phyloP scores from a whole-genome alignment of 2,797 vertebrate genomes.

The Acanthis flammea region DNA sequence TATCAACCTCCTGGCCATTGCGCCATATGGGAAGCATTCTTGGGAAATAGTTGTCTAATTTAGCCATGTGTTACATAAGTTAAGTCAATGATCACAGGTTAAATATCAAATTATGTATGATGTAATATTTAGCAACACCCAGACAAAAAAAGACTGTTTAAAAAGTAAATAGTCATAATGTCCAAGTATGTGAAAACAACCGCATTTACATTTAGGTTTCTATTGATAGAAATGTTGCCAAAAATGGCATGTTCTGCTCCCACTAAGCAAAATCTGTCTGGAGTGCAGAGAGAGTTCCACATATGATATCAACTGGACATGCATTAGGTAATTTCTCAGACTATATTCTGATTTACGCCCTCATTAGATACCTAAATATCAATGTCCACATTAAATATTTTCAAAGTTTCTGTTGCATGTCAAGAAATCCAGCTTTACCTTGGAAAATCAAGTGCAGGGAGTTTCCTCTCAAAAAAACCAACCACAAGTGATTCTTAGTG shows the following conservation, averaged over 20 bases:
- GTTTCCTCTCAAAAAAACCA: background rate
- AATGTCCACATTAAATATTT: background rate
- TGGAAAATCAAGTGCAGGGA: background rate
- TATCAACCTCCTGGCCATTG: background rate
- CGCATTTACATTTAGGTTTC: background rate
- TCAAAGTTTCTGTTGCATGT: background rate
- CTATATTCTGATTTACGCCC: background rate
- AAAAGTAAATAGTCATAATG: background rate
- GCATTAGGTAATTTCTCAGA: background rate
- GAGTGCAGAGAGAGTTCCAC: background rate
- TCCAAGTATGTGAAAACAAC: background rate
- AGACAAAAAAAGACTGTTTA: background rate
- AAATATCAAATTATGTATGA: background rate
- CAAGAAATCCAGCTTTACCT: background rate
- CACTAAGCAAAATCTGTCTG: background rate
- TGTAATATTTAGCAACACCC: background rate
- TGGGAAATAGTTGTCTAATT: conserved; percentile 46
- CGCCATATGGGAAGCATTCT: conserved; percentile 11
- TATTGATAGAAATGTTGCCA: background rate
- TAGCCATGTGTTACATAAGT: background rate
- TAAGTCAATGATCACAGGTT: background rate
- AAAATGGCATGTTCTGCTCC: background rate
- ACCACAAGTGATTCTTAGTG: background rate
- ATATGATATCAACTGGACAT: background rate
- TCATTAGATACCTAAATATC: background rate